Evolutionary conservation across 2,888 invertebrate species (phyloP).

Genomic region (Alloplasta piceator): DNA sequence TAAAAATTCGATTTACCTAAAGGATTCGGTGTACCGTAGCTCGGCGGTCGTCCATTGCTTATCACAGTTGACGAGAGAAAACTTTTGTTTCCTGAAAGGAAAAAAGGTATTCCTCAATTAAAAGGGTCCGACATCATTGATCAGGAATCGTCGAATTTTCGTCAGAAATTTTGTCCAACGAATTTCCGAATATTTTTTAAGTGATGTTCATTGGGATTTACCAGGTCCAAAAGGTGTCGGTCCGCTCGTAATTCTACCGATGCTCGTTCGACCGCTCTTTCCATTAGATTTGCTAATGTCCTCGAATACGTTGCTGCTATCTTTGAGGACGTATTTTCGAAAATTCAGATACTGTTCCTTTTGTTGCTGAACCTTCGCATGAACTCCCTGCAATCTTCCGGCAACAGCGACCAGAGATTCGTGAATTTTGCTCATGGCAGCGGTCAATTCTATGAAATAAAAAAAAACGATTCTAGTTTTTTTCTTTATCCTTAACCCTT

Average conservation of each 20-base stretch:
- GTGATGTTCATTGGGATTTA: slow-evolving; percentile 61
- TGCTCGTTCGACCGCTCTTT: slow-evolving; percentile 74
- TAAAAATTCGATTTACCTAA: slow-evolving; percentile 76
- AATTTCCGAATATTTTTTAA: background rate
- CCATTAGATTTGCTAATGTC: slow-evolving; percentile 75
- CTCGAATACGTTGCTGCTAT: slow-evolving; percentile 91
- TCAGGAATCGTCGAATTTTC: background rate
- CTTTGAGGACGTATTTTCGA: slow-evolving; percentile 90
- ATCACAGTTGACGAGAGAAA: slow-evolving; percentile 78
- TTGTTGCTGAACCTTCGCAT: slow-evolving; percentile 90
- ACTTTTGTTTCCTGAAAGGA: slow-evolving; percentile 76
- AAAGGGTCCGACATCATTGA: background rate
- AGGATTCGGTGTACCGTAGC: slow-evolving; percentile 79
- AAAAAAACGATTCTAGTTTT: slow-evolving; percentile 18
- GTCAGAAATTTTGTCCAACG: background rate
- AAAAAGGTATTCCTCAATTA: slow-evolving; percentile 16
- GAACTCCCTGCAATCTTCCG: slow-evolving; percentile 93
- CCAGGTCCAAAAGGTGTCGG: slow-evolving; percentile 86
- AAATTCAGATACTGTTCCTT: slow-evolving; percentile 94
- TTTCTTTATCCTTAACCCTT: background rate
- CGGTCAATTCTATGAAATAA: slow-evolving; percentile 87
- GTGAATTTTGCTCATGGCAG: slow-evolving; percentile 92
- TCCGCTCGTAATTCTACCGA: slow-evolving; percentile 85
- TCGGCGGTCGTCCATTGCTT: slow-evolving; percentile 75
- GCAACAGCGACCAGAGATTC: slow-evolving; percentile 94